Conservation (phyloP, 2,797 vertebrate genomes). For the Poecilia gillii region DNA sequence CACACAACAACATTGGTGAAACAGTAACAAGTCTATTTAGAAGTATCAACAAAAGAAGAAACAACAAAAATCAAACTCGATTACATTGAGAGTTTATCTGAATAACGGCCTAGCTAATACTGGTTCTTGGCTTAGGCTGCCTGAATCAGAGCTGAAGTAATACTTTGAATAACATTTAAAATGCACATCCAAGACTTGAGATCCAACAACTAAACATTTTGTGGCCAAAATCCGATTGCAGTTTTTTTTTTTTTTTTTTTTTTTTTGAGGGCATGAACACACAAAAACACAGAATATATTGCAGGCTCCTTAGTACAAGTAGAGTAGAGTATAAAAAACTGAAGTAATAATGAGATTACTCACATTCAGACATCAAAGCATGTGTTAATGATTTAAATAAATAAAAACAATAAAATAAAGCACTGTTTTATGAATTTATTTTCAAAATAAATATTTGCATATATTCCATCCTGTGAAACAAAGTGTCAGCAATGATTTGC, state of each 20-base stretch:
- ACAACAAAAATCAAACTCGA: too few relatives aligned
- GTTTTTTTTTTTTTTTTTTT: background rate
- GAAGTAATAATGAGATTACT: background rate
- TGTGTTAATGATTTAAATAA: background rate
- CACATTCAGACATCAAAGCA: background rate
- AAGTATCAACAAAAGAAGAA: too few relatives aligned
- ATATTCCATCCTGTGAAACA: background rate
- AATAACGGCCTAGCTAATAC: too few relatives aligned
- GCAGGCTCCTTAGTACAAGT: background rate
- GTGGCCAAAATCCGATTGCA: too few relatives aligned
- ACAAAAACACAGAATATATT: background rate
- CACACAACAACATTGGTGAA: too few relatives aligned
- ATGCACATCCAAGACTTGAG: background rate
- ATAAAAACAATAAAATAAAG: background rate
- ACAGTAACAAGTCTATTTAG: too few relatives aligned
- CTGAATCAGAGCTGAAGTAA: background rate
- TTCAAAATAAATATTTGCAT: background rate
- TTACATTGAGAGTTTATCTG: too few relatives aligned
- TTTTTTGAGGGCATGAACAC: background rate
- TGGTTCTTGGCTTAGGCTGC: too few relatives aligned
- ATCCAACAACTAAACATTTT: background rate
- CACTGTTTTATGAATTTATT: background rate
- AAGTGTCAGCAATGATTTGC: background rate
- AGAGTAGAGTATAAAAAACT: background rate
- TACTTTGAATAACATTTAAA: background rate